Evolutionary conservation across 1,140 invertebrate genomes (phyloP), one percentile per base, ranked within the genome.

Genomic region (Heterodera schachtii): DNA sequence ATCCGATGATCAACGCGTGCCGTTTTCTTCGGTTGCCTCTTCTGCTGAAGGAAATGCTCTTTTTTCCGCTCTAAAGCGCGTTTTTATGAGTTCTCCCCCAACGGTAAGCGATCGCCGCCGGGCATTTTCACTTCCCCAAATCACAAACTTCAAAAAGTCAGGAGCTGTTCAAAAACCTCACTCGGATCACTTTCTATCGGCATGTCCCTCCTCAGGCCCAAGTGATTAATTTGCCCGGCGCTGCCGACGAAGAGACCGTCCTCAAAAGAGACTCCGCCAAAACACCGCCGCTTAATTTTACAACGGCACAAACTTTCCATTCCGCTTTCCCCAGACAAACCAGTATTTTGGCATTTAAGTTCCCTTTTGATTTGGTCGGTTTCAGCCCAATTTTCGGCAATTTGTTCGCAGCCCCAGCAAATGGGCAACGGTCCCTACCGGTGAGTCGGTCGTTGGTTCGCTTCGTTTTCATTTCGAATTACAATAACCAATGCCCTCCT

Each of bases 341-440:
- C 19, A 31, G 69, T 71, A 6, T 0, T n/a, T n/a, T n/a, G n/a
- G n/a, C n/a, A n/a, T n/a, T n/a, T n/a, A n/a, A n/a, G n/a, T n/a
- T n/a, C n/a, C n/a, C n/a, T n/a, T n/a, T n/a, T n/a, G n/a, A n/a
- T 9, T 71, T 1, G 31, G 3, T 46, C 1, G 69, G 31, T 71
- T 71, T 71, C 19, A 71, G 31, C 19, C 3, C 44, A 71, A 13
- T 71, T 71, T 71, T 46, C 21, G 19, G 5, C 69, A 3, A 11
- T 71, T 3, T 71, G 31, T 11, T 71, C 44, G 16, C 76, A 86
- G 44, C 88, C 88, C n/a, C 88, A 89, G 73, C 87, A 89, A 78
- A 84, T 89, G 60, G 88, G 88, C 31, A 89, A 85, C 9, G 88
- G 88, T 21, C 88, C 88, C 4, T 89, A 89, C 69, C 73, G 81